These are phyloP conservation scores for Aphelinus certus DNA, from an alignment of 1,140 invertebrate species.

Conservation along the genomic window DNA sequence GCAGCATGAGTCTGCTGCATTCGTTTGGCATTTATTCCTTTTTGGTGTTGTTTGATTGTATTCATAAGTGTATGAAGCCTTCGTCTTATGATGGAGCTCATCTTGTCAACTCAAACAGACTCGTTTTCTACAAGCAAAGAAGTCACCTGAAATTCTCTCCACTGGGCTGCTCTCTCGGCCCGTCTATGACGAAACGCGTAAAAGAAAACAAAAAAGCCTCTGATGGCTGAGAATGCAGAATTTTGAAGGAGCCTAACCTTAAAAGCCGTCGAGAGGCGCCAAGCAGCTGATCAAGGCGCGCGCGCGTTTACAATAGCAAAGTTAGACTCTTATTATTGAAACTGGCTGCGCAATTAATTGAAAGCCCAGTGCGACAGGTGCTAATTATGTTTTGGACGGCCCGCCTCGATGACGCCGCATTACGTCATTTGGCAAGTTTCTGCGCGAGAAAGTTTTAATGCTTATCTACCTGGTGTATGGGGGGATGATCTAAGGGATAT, in stretches of 20 bases:
- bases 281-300: neutral
- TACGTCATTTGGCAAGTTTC: constrained; percentile 27
- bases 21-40: constrained; percentile 39
- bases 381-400: constrained; percentile 11
- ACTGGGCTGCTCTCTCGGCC: neutral
- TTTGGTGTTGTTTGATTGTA: constrained; percentile 39
- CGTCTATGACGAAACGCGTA: neutral
- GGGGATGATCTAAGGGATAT: too few species aligned
- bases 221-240: neutral
- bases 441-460: too few species aligned
- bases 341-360: neutral
- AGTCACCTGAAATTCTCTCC: neutral
- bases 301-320: neutral
- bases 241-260: constrained; percentile 26
- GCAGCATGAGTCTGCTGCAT: constrained; percentile 53
- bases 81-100: constrained; percentile 51
- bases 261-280: neutral
- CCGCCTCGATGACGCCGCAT: constrained; percentile 17
- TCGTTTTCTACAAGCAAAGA: neutral
- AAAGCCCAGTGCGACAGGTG: neutral
- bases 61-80: constrained; percentile 44
- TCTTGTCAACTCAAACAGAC: constrained; percentile 24
- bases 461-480: too few species aligned
- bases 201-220: neutral
- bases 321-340: constrained; percentile 17